Evolutionary conservation across 1,140 invertebrate species (phyloP), one percentile per base, ranked within the genome.

Genomic region (Drosophila seguyi): DNA sequence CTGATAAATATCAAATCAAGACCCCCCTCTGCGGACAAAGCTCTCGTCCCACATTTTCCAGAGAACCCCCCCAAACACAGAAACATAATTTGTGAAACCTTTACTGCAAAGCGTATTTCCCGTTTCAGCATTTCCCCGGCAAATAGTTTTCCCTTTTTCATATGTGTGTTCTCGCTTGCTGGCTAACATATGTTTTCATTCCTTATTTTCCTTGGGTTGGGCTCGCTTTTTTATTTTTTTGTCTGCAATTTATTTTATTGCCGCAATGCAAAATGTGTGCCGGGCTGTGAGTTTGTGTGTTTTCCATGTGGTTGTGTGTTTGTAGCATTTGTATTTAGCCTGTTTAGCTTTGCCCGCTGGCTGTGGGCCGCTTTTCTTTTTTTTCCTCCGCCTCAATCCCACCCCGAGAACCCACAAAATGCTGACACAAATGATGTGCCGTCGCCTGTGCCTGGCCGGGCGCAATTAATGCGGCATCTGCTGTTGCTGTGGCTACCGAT

Each of bases 241-340:
- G 63, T 41, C 60, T 79, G 76, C 76, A 79, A 79, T 79, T 79
- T 79, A 79, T 79, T 79, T 79, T 79, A 79, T 79, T 79, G 76
- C 76, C 68, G 76, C 74, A 59, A 59, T 77, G 74, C 75, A 71
- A 71, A 71, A 48, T 59, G 69, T 41, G 55, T 42, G 52, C 14
- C 10, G 18, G 42, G 31, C 4, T 25, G 36, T 55, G 14, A 42
- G 41, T 11, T 42, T 42, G 41, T 42, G 16, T n/a, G n/a, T 20
- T 4, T 20, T 42, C 39, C 39, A 4, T 18, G 39, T 3, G 14
- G 14, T 2, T 41, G 36, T 77, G 34, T 45, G 47, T 59, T 38
- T 52, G 52, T 56, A 48, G 47, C 53, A 66, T 66, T 76, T 58
- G 48, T 66, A 56, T 76, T 68, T 77, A 59, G 72, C 52, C 66